Conservation (phyloP, 2,888 invertebrate genomes). For the Morpho helenor region DNA sequence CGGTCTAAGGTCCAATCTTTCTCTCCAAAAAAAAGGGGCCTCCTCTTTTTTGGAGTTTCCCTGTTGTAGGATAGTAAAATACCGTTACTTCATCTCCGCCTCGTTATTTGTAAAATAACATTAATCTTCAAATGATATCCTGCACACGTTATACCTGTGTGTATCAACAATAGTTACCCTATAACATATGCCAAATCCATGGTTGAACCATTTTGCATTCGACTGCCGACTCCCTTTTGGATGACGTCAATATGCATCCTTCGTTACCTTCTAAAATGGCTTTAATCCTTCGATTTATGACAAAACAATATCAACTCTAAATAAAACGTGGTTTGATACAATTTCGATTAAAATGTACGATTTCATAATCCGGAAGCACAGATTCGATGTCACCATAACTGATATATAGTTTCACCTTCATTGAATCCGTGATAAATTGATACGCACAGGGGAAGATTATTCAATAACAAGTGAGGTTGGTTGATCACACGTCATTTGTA, state of each 20-base stretch:
- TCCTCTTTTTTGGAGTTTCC: no score
- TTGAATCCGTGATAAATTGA: conserved; percentile 77
- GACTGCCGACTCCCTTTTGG: conserved; percentile 70
- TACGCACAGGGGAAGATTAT: conserved; percentile 66
- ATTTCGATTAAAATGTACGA: conserved; percentile 13
- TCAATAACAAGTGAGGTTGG: conserved; percentile 74
- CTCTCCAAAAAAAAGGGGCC: no score
- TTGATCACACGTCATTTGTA: conserved; percentile 50
- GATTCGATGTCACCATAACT: conserved; percentile 61
- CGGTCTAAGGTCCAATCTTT: no score
- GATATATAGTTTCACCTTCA: conserved; percentile 78
- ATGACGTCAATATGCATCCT: conserved; percentile 75
- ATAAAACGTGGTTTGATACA: neutral
- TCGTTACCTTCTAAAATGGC: conserved; percentile 33
- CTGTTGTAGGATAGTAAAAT: no score
- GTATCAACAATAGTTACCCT: conserved; percentile 62
- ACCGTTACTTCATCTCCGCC: no score
- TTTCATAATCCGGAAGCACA: conserved; percentile 41
- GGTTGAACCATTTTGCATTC: conserved; percentile 76
- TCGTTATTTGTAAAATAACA: no score
- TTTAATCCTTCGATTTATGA: conserved; percentile 12
- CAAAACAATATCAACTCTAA: conserved; percentile 14
- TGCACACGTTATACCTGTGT: conserved; percentile 33
- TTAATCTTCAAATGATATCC: no score
- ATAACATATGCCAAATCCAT: conserved; percentile 79